Evolutionary conservation across 2,113 vertebrate species (phyloP).

Genomic region (Apeltes quadracus): DNA sequence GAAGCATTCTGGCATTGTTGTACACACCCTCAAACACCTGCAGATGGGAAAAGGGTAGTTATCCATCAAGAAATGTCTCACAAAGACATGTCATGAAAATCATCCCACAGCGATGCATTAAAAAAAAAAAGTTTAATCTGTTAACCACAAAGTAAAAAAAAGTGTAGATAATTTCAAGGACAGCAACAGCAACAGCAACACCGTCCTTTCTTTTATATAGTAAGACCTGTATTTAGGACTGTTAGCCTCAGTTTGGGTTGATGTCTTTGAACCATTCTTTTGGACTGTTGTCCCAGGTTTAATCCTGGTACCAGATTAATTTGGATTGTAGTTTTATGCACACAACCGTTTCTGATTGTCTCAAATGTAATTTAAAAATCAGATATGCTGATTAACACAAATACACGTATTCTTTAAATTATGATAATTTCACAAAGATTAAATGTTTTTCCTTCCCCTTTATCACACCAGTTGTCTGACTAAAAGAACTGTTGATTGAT

Average conservation of each 20-base stretch:
- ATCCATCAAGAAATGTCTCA: constrained; percentile 13
- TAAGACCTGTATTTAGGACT: neutral
- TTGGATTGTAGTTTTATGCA: neutral
- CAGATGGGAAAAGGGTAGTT: constrained; percentile 5
- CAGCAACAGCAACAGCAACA: neutral
- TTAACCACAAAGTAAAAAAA: neutral
- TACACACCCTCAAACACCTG: constrained; percentile 91
- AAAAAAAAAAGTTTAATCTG: neutral
- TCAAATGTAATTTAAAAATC: neutral
- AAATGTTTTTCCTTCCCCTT: too few species aligned
- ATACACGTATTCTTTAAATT: neutral
- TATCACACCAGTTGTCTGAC: too few species aligned
- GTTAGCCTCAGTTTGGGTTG: too few species aligned
- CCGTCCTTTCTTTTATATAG: constrained; percentile 12
- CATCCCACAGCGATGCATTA: neutral
- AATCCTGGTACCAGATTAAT: neutral
- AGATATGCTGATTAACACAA: neutral
- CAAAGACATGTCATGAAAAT: neutral
- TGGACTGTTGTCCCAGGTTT: neutral
- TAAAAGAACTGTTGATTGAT: too few species aligned
- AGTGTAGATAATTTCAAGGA: neutral
- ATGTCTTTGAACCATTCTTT: neutral
- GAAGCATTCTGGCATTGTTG: constrained; percentile 91
- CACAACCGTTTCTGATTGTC: neutral
- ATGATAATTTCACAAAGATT: neutral